phyloP scores from a whole-genome alignment of 1,140 invertebrate genomes.

The Oreohelix idahoensis region DNA sequence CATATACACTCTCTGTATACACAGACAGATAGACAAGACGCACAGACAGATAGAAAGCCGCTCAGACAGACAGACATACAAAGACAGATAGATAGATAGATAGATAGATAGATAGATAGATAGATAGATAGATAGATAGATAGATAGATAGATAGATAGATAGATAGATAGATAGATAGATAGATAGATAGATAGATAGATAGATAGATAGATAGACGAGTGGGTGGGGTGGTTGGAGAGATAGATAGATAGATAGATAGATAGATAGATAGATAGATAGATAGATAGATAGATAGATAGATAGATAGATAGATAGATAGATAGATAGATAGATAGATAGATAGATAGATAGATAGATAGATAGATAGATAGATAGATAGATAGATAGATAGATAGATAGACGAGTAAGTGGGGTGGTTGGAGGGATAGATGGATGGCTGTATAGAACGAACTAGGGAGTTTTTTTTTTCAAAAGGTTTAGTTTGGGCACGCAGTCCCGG shows the following conservation, averaged over 20 bases:
- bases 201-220: background rate
- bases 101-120: background rate
- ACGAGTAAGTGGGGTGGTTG: too few species aligned
- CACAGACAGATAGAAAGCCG: too few species aligned
- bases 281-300: background rate
- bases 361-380: background rate
- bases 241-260: background rate
- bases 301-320: background rate
- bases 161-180: background rate
- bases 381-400: background rate
- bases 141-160: background rate
- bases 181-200: background rate
- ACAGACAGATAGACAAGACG: too few species aligned
- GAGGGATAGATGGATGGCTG: too few species aligned
- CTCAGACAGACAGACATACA: too few species aligned
- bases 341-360: background rate
- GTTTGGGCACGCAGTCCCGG: too few species aligned
- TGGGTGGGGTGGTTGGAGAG: too few species aligned
- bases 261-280: background rate
- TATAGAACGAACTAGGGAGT: too few species aligned
- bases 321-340: background rate
- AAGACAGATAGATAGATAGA: too few species aligned
- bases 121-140: background rate
- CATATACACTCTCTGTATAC: too few species aligned
- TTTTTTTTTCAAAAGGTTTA: too few species aligned